phyloP scores from a whole-genome alignment of 2,888 invertebrate genomes.

The Gryllus longicercus region DNA sequence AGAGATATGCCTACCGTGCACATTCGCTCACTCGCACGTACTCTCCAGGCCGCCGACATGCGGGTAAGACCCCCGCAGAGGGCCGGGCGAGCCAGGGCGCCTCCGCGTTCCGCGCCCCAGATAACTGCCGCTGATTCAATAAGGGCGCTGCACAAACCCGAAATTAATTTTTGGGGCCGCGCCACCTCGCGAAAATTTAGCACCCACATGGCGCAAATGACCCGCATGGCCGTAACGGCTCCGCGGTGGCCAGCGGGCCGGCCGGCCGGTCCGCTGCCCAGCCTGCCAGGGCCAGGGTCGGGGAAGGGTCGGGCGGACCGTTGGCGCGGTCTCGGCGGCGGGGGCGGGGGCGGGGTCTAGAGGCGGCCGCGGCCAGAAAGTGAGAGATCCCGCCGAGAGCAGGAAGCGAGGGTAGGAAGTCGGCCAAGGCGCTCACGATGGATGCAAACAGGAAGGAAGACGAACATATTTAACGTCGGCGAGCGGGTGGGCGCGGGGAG shows the following conservation, averaged over 20 bases:
- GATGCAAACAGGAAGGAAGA: constrained; percentile 33
- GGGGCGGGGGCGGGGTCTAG: background rate
- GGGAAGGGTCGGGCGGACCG: no score
- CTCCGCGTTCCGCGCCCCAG: no score
- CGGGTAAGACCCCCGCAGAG: no score
- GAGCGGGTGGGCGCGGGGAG: constrained; percentile 18
- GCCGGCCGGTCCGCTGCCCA: background rate
- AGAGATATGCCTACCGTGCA: no score
- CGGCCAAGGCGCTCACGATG: constrained; percentile 20
- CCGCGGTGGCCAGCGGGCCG: background rate
- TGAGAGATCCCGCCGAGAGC: background rate
- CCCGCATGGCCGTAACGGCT: background rate
- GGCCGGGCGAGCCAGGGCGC: no score
- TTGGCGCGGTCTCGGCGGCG: background rate
- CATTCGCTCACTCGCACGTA: no score
- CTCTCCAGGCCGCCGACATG: no score
- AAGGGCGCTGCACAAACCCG: no score
- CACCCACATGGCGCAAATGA: background rate
- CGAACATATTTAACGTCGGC: constrained; percentile 34
- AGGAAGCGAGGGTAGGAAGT: constrained; percentile 18
- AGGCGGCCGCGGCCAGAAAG: background rate
- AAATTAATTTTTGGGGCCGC: background rate
- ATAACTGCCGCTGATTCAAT: no score
- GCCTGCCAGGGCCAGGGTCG: no score
- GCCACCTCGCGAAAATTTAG: background rate